phyloP scores from a whole-genome alignment of 2,888 invertebrate genomes.

The Cotesia congregata region DNA sequence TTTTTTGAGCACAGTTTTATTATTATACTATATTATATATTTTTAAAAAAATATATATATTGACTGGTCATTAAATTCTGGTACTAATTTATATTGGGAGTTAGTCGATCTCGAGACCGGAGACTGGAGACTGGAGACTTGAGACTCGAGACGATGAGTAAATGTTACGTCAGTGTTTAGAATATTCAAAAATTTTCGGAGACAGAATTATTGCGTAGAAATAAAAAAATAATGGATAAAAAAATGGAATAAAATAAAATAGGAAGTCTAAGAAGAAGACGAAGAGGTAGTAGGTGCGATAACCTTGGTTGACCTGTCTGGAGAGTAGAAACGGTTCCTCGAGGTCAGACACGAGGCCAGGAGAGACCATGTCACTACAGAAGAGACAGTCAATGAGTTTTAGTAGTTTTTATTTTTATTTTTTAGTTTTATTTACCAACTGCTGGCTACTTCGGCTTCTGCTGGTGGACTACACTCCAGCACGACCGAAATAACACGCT shows the following conservation, averaged over 20 bases:
- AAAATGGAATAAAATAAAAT: constrained; percentile 39
- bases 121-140: no score
- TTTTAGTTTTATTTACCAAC: constrained; percentile 21
- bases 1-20: background rate
- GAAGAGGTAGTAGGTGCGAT: constrained; percentile 33
- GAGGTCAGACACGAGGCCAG: constrained; percentile 41
- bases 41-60: background rate
- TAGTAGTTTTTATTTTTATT: constrained; percentile 16
- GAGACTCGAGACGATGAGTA: background rate
- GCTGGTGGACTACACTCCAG: constrained; percentile 15
- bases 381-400: constrained; percentile 25
- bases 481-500: constrained; percentile 55
- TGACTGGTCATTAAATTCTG: background rate
- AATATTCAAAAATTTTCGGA: background rate
- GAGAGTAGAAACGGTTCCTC: constrained; percentile 30
- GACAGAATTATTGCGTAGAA: constrained; percentile 16
- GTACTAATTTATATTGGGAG: background rate
- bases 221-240: constrained; percentile 12
- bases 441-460: background rate
- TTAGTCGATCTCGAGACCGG: background rate
- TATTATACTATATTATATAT: no score
- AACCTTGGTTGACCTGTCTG: constrained; percentile 42
- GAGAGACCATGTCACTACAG: constrained; percentile 34
- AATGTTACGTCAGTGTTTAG: constrained; percentile 9
- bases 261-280: constrained; percentile 26